Evolutionary conservation across 2,888 invertebrate species (phyloP).

Genomic region (Platycheirus albimanus): DNA sequence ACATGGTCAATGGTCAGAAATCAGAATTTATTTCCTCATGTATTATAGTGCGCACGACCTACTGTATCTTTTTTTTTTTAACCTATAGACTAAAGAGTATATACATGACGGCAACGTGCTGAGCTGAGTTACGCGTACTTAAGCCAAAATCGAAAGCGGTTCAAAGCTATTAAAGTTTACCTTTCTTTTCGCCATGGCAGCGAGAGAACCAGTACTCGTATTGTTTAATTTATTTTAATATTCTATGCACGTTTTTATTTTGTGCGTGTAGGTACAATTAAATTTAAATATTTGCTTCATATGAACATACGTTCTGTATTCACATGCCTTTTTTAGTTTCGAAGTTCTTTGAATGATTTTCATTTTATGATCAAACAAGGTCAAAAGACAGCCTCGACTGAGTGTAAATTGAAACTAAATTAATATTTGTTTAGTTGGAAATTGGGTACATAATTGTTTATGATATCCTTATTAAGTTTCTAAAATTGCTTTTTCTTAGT

Average conservation of each 20-base stretch:
- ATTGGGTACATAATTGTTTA: too few relatives aligned
- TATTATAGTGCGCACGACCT: constrained; percentile 53
- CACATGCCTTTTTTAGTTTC: constrained; percentile 10
- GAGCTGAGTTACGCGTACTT: constrained; percentile 11
- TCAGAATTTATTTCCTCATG: constrained; percentile 44
- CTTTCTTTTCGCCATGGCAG: constrained; percentile 13
- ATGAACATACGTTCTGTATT: neutral
- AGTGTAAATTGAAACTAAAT: constrained; percentile 10
- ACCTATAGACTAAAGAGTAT: neutral
- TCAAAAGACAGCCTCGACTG: constrained; percentile 59
- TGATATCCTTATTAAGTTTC: too few relatives aligned
- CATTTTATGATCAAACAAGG: constrained; percentile 49
- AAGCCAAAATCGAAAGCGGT: constrained; percentile 21
- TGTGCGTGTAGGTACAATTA: constrained; percentile 63
- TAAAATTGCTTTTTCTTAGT: too few relatives aligned
- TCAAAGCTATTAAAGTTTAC: neutral
- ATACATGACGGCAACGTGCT: constrained; percentile 8
- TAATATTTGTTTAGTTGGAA: too few relatives aligned
- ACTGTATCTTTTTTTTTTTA: constrained; percentile 15
- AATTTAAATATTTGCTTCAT: constrained; percentile 45
- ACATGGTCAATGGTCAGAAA: constrained; percentile 40
- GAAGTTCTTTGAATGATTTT: constrained; percentile 20
- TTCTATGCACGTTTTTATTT: constrained; percentile 41
- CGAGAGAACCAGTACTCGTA: constrained; percentile 1
- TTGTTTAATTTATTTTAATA: constrained; percentile 25